These are phyloP conservation scores for Siniperca scherzeri DNA, from an alignment of 2,797 vertebrate species.

Conservation along the genomic window DNA sequence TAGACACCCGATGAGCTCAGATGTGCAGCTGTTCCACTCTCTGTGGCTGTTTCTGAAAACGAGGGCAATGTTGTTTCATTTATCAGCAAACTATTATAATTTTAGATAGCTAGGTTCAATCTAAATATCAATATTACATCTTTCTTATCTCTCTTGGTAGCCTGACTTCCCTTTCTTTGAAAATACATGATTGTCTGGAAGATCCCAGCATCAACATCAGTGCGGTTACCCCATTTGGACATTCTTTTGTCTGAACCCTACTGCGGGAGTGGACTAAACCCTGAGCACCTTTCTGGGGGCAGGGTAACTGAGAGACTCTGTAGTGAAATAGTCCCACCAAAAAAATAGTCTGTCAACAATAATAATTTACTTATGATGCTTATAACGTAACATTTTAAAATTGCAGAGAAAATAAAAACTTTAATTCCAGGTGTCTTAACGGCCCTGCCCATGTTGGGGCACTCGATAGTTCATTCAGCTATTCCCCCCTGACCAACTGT, in stretches of 20 bases:
- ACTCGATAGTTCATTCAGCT: background rate
- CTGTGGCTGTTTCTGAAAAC: background rate
- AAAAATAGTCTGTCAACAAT: too few relatives aligned
- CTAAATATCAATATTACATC: background rate
- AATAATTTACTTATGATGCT: background rate
- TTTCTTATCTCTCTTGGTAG: too few relatives aligned
- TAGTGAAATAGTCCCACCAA: too few relatives aligned
- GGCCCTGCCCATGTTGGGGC: background rate
- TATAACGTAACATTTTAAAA: background rate
- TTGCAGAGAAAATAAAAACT: background rate
- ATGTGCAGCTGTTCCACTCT: background rate
- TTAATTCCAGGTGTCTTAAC: background rate
- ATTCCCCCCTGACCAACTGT: too few relatives aligned
- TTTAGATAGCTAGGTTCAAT: background rate
- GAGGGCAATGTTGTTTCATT: background rate
- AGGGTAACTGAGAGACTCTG: too few relatives aligned
- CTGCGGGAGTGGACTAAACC: too few relatives aligned
- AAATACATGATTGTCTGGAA: too few relatives aligned
- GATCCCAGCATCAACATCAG: background rate
- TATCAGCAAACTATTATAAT: too few relatives aligned
- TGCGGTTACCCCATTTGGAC: too few relatives aligned
- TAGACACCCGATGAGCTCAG: background rate
- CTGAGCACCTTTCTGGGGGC: too few relatives aligned
- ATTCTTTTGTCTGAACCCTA: too few relatives aligned
- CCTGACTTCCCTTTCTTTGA: too few relatives aligned